A percentile compares a stretch with the other conserved stretches of the same genome.
These are phyloP conservation scores for Zosterops pallidus DNA, from an alignment of 2,113 vertebrate genomes.

Conservation along the genomic window DNA sequence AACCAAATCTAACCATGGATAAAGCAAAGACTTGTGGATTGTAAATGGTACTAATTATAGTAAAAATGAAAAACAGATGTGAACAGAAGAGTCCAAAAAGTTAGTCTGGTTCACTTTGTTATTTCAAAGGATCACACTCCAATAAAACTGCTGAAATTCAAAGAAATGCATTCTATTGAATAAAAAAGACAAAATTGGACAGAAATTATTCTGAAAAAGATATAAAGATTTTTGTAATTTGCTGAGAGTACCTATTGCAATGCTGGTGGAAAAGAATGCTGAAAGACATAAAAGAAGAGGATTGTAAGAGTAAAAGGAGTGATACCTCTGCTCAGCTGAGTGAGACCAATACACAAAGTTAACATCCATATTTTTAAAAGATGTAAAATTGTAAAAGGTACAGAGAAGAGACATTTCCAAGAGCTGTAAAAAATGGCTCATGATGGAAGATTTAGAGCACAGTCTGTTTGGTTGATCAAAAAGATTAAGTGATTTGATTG, in stretches of 20 bases:
- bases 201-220: neutral
- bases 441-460: neutral
- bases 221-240: neutral
- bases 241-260: neutral
- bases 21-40: neutral
- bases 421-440: neutral
- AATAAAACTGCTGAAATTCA: neutral
- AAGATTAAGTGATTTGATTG: slow-evolving; percentile 17
- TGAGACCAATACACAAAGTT: neutral
- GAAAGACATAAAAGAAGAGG: neutral
- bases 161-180: neutral
- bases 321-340: neutral
- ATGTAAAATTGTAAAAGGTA: neutral
- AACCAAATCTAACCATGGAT: neutral
- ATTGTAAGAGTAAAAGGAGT: neutral
- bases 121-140: neutral
- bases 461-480: neutral
- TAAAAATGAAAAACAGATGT: neutral
- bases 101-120: neutral
- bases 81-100: neutral
- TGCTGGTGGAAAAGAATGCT: neutral
- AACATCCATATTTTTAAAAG: neutral
- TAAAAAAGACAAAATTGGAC: neutral
- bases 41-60: neutral
- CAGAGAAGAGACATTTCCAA: neutral